Percentiles rank a stretch among this genome's conserved stretches.
phyloP scores from a whole-genome alignment of 2,113 vertebrate genomes.

The Mesoclemmys tuberculata region DNA sequence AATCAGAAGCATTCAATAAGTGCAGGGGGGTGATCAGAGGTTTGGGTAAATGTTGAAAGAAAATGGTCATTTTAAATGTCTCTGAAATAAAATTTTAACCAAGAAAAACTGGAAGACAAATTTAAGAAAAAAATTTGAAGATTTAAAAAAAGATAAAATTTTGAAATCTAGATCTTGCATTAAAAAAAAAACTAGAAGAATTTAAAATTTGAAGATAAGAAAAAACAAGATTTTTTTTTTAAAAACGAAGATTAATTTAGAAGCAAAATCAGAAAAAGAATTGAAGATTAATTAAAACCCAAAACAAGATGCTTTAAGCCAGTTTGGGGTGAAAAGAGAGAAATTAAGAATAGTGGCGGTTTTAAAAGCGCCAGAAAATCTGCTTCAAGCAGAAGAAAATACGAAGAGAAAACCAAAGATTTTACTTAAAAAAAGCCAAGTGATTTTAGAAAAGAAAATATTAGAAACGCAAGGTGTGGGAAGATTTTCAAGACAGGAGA shows the following conservation, averaged over 20 bases:
- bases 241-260: not conserved
- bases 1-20: not conserved
- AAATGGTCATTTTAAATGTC: not conserved
- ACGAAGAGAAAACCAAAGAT: not conserved
- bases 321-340: not conserved
- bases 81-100: not conserved
- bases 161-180: not conserved
- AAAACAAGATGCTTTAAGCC: not conserved
- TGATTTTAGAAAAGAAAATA: not conserved
- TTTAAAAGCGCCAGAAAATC: not conserved
- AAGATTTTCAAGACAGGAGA: not conserved
- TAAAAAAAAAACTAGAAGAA: not conserved
- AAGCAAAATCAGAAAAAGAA: not conserved
- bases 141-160: not conserved
- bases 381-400: not conserved
- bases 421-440: not conserved
- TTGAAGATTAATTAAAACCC: not conserved
- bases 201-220: not conserved
- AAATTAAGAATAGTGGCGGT: not conserved
- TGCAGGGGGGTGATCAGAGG: not conserved
- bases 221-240: not conserved
- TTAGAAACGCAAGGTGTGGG: not conserved
- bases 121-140: not conserved
- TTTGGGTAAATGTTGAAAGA: not conserved
- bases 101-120: not conserved